These are phyloP conservation scores for Pomatorhinus ruficollis DNA, from an alignment of 2,113 vertebrate species.

Conservation along the genomic window DNA sequence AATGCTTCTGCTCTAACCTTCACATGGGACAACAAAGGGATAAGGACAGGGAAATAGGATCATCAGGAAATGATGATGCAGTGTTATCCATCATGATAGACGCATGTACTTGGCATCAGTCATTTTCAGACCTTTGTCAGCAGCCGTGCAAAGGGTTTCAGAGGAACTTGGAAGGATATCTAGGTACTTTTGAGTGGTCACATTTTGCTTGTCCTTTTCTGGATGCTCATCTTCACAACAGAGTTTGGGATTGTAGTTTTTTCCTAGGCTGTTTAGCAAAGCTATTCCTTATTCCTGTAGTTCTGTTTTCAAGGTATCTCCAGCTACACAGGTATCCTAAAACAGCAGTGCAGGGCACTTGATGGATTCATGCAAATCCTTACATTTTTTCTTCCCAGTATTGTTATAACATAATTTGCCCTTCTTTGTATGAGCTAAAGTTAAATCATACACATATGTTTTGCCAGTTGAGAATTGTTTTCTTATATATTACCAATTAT, in stretches of 20 bases:
- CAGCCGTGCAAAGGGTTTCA: background rate
- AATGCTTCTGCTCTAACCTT: background rate
- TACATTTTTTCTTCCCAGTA: background rate
- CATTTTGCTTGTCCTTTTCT: background rate
- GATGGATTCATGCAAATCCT: background rate
- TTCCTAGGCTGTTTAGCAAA: background rate
- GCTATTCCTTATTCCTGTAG: background rate
- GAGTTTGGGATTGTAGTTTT: background rate
- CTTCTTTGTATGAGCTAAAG: background rate
- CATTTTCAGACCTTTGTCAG: background rate
- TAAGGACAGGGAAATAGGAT: background rate
- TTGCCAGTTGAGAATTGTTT: background rate
- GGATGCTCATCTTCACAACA: background rate
- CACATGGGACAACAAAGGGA: background rate
- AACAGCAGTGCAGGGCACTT: background rate
- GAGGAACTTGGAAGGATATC: background rate
- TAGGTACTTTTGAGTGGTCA: background rate
- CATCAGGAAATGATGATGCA: background rate
- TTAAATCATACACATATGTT: background rate
- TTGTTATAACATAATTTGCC: background rate
- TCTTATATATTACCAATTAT: background rate
- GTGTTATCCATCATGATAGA: background rate
- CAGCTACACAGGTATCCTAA: background rate
- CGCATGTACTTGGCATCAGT: accelerated
- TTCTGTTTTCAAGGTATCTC: background rate